phyloP scores from a whole-genome alignment of 2,888 invertebrate genomes.

The Rhyacophila evoluta region DNA sequence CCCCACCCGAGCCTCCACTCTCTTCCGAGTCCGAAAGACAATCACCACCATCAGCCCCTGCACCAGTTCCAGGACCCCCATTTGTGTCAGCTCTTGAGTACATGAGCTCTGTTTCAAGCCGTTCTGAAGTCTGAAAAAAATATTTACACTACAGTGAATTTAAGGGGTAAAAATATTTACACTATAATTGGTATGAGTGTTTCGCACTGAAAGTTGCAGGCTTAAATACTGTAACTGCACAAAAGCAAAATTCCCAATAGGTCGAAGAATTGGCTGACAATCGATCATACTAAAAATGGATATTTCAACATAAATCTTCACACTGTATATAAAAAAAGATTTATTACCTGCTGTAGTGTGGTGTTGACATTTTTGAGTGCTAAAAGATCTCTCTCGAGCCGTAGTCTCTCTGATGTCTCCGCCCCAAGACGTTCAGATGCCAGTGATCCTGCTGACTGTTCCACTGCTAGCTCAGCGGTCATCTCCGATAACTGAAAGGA shows the following conservation, averaged over 20 bases:
- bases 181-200: too few relatives aligned
- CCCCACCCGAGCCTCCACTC: slow-evolving; percentile 72
- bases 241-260: not conserved
- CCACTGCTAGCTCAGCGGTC: slow-evolving; percentile 92
- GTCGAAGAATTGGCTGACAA: too few relatives aligned
- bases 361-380: slow-evolving; percentile 84
- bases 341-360: slow-evolving; percentile 74
- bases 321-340: too few relatives aligned
- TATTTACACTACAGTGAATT: too few relatives aligned
- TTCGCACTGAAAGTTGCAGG: not conserved
- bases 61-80: slow-evolving; percentile 65
- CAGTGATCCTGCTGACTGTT: slow-evolving; percentile 89
- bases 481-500: slow-evolving; percentile 86
- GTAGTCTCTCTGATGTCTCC: slow-evolving; percentile 87
- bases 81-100: slow-evolving; percentile 78
- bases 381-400: slow-evolving; percentile 88
- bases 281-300: too few relatives aligned
- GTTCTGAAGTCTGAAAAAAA: slow-evolving; percentile 77
- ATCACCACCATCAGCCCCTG: slow-evolving; percentile 78
- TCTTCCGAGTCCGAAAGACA: slow-evolving; percentile 75
- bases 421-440: slow-evolving; percentile 92
- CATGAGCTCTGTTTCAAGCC: slow-evolving; percentile 87
- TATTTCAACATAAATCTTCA: too few relatives aligned
- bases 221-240: too few relatives aligned
- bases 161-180: not conserved